A percentile compares a stretch with the other conserved stretches of the same genome.
phyloP scores from a whole-genome alignment of 2,888 invertebrate species.

The Dastarcus helophoroides region DNA sequence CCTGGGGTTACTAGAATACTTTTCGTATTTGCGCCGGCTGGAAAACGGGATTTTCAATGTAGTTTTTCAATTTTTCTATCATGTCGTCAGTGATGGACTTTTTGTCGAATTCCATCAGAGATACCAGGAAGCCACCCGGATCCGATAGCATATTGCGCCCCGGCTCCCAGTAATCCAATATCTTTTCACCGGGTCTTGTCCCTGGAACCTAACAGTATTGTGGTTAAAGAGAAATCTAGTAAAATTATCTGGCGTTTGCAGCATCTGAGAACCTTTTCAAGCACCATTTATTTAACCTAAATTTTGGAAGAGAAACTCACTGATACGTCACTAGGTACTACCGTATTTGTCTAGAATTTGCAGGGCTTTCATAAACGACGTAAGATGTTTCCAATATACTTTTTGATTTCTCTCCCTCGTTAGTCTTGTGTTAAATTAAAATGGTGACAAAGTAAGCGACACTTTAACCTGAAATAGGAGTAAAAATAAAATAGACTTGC shows the following conservation, averaged over 20 bases:
- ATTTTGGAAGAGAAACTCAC: too few relatives aligned
- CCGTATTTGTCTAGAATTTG: too few relatives aligned
- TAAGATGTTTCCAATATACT: too few relatives aligned
- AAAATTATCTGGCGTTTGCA: not conserved
- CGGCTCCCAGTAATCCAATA: conserved; percentile 84
- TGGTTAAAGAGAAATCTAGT: conserved; percentile 1
- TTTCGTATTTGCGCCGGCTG: conserved; percentile 67
- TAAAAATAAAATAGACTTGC: conserved; percentile 28
- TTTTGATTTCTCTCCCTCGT: too few relatives aligned
- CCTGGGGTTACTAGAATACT: conserved; percentile 27
- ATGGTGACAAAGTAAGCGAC: not conserved
- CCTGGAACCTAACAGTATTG: conserved; percentile 42
- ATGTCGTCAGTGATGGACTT: conserved; percentile 71
- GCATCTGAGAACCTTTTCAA: too few relatives aligned
- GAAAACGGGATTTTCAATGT: conserved; percentile 66
- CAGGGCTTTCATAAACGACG: too few relatives aligned
- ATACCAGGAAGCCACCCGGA: conserved; percentile 69
- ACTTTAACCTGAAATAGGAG: not conserved
- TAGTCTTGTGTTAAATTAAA: too few relatives aligned
- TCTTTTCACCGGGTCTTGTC: conserved; percentile 61
- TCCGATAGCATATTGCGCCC: conserved; percentile 73
- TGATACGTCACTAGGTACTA: too few relatives aligned
- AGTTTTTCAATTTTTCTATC: conserved; percentile 70
- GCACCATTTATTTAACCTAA: too few relatives aligned
- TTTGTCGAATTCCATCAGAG: conserved; percentile 79